Base-by-base conservation (phyloP, 1,140 invertebrate genomes). In the Penaeus indicus region DNA sequence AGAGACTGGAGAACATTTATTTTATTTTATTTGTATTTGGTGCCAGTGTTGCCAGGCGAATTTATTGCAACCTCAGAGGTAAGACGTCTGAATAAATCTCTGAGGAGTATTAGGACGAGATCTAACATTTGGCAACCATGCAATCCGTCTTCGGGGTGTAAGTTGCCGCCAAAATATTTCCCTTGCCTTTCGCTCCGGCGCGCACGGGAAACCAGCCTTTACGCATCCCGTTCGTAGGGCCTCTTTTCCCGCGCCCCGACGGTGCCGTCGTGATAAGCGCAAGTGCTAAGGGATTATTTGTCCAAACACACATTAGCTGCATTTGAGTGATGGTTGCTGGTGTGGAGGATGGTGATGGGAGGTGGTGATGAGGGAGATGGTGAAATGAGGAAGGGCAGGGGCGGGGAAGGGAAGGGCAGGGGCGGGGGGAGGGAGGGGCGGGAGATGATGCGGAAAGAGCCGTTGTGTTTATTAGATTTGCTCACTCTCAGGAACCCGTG, bases 201-300 rank as follows among this genome's bases (percentile, higher is more conserved):
- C 22, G 80, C 61, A 7, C 3, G 54, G n/a, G 54, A 82, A n/a
- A 21, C n/a, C 1, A 16, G n/a, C 19, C 61, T n/a, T 21, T 62
- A 63, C 13, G 47, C 11, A 7, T 0, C 60, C 60, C 11, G 22
- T 27, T 0, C 27, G 10, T 3, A 82, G 25, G 32, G n/a, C n/a
- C 60, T 62, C 19, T 82, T 82, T 27, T 63, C 60, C 80, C 54
- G 60, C 11, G 18, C 8, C 54, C 4, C 60, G 3, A 22, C 2
- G 22, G n/a, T n/a, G 25, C 3, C 27, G n/a, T n/a, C 80, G 80
- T 82, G 80, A 82, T 82, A 82, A 82, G 80, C 60, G 60, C 80
- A 82, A 82, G 80, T 82, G 80, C 80, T 82, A 82, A 82, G 61
- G 80, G 80, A 82, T 82, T 82, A 82, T 82, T 82, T 82, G 80